Conservation (phyloP, 2,888 invertebrate species). For the Lycaena phlaeas region DNA sequence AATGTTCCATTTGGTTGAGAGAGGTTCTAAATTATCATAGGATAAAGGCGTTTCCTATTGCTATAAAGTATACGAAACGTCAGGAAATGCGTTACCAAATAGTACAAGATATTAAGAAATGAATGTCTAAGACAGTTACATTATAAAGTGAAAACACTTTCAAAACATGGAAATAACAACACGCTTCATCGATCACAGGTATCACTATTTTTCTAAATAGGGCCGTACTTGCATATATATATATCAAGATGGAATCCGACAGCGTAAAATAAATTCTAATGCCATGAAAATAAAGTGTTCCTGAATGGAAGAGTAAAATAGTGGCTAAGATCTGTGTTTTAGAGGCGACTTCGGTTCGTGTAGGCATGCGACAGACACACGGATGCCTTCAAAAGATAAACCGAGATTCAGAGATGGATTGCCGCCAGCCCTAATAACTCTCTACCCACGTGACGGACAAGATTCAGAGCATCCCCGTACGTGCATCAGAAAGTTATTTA, state of each 20-base stretch:
- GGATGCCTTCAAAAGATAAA: constrained; percentile 57
- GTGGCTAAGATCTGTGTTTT: constrained; percentile 41
- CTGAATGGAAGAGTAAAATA: constrained; percentile 26
- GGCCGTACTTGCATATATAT: constrained; percentile 27
- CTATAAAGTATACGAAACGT: too few species aligned
- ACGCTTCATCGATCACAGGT: constrained; percentile 41
- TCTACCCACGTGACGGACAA: constrained; percentile 23
- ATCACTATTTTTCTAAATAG: constrained; percentile 40
- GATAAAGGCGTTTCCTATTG: too few species aligned
- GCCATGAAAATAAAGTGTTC: constrained; percentile 14
- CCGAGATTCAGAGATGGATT: constrained; percentile 34
- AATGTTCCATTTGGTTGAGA: too few species aligned
- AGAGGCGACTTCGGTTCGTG: constrained; percentile 26
- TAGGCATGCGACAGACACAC: constrained; percentile 20
- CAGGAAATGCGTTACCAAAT: too few species aligned
- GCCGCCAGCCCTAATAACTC: constrained; percentile 23
- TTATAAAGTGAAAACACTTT: constrained; percentile 19
- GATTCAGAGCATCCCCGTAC: constrained; percentile 18
- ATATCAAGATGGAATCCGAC: constrained; percentile 13
- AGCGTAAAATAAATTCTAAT: constrained; percentile 18
- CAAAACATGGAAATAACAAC: constrained; percentile 32
- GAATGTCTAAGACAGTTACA: constrained; percentile 14
- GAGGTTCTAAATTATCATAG: too few species aligned
- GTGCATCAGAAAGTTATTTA: constrained; percentile 12
- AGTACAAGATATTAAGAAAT: too few species aligned